A percentile compares a stretch with the other conserved stretches of the same genome.
Conservation (phyloP, 2,888 invertebrate genomes). For the Cosmorhoe ocellata region DNA sequence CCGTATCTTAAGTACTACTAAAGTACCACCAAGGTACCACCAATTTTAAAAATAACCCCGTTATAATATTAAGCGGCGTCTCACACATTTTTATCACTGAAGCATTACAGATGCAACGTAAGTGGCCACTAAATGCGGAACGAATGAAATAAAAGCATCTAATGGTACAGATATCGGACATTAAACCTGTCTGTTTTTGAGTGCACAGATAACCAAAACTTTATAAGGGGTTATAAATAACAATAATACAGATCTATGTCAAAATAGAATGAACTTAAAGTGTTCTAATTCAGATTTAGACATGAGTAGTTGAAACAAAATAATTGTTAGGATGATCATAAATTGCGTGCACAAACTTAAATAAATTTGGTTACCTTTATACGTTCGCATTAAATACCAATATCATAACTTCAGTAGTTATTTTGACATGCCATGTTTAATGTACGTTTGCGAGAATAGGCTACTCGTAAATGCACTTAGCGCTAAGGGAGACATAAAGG, state of each 20-base stretch:
- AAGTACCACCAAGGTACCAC: slow-evolving; percentile 9
- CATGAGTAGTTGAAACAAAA: no score
- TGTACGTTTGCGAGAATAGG: slow-evolving; percentile 46
- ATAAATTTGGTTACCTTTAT: no score
- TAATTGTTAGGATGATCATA: no score
- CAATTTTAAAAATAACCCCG: slow-evolving; percentile 36
- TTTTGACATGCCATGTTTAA: slow-evolving; percentile 11
- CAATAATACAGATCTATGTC: slow-evolving; percentile 7
- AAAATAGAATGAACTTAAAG: slow-evolving; percentile 31
- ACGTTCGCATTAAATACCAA: no score
- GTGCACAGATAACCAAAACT: slow-evolving; percentile 61
- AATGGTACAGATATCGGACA: slow-evolving; percentile 61
- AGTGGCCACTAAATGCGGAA: slow-evolving; percentile 54
- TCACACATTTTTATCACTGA: slow-evolving; percentile 61
- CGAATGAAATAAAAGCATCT: slow-evolving; percentile 47
- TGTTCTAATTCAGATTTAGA: not conserved
- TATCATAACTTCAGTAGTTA: not conserved
- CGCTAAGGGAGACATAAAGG: slow-evolving; percentile 70
- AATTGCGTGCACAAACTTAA: no score
- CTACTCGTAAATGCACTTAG: slow-evolving; percentile 76
- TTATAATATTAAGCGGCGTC: slow-evolving; percentile 51
- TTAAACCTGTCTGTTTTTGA: slow-evolving; percentile 62
- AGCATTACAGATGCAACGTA: slow-evolving; percentile 61
- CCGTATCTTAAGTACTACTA: slow-evolving; percentile 29
- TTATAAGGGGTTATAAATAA: slow-evolving; percentile 48